These are phyloP conservation scores for Neuroscelio doddi DNA, from an alignment of 2,888 invertebrate genomes.

Conservation along the genomic window DNA sequence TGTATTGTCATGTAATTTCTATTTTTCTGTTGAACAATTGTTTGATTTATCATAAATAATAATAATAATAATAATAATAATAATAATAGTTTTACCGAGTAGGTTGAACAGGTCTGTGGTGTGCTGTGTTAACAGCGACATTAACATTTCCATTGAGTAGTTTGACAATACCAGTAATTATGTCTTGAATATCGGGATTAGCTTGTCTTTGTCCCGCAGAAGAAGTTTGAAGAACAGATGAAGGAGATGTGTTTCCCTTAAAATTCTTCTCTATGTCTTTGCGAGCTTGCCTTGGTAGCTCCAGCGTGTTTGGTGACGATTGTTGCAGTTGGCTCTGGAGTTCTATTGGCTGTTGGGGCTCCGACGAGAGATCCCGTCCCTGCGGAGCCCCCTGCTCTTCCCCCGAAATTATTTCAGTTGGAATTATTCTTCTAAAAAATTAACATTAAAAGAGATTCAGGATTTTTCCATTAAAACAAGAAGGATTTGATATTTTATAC, in stretches of 20 bases:
- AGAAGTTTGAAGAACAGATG: slow-evolving; percentile 56
- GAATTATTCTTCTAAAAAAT: slow-evolving; percentile 54
- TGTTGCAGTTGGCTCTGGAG: slow-evolving; percentile 55
- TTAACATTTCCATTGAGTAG: slow-evolving; percentile 91
- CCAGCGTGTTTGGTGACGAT: slow-evolving; percentile 46
- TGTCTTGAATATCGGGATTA: slow-evolving; percentile 89
- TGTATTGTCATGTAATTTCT: too few species aligned
- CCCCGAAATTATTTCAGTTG: slow-evolving; percentile 76
- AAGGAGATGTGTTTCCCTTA: slow-evolving; percentile 61
- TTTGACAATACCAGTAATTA: slow-evolving; percentile 91
- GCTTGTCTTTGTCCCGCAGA: slow-evolving; percentile 73
- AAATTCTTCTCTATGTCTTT: slow-evolving; percentile 66
- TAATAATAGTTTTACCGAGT: slow-evolving; percentile 62
- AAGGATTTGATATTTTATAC: too few species aligned
- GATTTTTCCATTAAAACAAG: too few species aligned
- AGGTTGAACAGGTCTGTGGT: slow-evolving; percentile 78
- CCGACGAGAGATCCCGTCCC: slow-evolving; percentile 79
- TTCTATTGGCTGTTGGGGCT: slow-evolving; percentile 77
- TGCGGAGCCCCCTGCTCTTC: slow-evolving; percentile 84
- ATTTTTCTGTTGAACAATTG: too few species aligned
- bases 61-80: too few species aligned
- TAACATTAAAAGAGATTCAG: background rate
- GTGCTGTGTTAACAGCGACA: slow-evolving; percentile 83
- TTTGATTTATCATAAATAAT: slow-evolving; percentile 21
- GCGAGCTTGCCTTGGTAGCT: slow-evolving; percentile 59